These are phyloP conservation scores for Pempheris klunzingeri DNA, from an alignment of 2,797 vertebrate species.

Conservation along the genomic window DNA sequence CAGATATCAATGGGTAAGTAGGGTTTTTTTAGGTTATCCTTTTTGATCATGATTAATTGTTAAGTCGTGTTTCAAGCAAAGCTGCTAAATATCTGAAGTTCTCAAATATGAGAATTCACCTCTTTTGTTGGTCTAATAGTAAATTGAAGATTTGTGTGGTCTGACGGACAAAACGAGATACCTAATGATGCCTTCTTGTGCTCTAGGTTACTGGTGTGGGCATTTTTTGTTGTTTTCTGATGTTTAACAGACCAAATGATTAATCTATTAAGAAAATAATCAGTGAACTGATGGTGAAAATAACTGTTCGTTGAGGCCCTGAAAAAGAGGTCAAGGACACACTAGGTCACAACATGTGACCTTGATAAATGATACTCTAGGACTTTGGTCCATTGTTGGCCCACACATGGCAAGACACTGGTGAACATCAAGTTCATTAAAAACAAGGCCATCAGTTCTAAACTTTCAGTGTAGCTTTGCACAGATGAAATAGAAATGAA, in stretches of 20 bases:
- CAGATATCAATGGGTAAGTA: neutral
- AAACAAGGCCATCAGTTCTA: neutral
- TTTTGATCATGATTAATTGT: neutral
- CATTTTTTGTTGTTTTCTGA: neutral
- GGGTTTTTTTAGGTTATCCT: too few species aligned
- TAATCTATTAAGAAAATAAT: neutral
- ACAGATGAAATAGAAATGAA: conserved; percentile 24
- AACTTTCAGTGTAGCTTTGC: conserved; percentile 23
- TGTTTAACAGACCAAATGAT: neutral
- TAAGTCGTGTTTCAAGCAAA: neutral
- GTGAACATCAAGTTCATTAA: neutral
- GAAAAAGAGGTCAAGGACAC: neutral
- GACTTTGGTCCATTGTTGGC: neutral
- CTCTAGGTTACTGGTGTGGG: neutral
- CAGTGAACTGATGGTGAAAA: neutral
- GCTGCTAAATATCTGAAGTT: neutral
- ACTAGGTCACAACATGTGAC: neutral
- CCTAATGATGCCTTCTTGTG: neutral
- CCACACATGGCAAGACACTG: neutral
- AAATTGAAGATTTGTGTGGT: neutral
- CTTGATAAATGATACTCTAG: neutral
- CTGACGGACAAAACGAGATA: neutral
- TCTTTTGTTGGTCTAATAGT: neutral
- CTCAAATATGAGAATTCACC: neutral
- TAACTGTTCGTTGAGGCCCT: neutral